A percentile compares a stretch with the other conserved stretches of the same genome.
These are phyloP conservation scores for Ochlodes sylvanus DNA, from an alignment of 2,888 invertebrate species.

Conservation along the genomic window DNA sequence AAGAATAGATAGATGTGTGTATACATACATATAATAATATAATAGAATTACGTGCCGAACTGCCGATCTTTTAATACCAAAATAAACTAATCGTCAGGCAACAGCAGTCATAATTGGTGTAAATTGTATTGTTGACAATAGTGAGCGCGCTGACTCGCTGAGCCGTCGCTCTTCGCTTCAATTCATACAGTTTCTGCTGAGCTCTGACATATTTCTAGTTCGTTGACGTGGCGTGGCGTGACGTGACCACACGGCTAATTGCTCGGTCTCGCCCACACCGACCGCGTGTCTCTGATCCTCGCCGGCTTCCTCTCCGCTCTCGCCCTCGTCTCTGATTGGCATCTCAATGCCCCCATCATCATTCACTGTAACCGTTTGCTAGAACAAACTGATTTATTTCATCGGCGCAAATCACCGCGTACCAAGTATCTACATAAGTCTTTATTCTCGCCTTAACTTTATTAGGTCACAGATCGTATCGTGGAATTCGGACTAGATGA, in stretches of 20 bases:
- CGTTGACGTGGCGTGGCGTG: conserved; percentile 56
- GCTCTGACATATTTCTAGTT: conserved; percentile 59
- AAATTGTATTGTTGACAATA: conserved; percentile 22
- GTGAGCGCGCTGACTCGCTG: neutral
- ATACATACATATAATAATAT: too few species aligned
- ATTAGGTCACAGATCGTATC: conserved; percentile 32
- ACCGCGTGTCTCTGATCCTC: conserved; percentile 58
- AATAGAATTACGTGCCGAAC: too few species aligned
- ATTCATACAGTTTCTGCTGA: conserved; percentile 45
- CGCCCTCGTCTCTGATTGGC: conserved; percentile 62
- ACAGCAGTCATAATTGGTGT: conserved; percentile 16
- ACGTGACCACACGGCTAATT: conserved; percentile 60
- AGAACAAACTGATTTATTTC: conserved; percentile 50
- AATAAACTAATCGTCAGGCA: neutral
- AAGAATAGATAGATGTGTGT: too few species aligned
- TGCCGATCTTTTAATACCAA: too few species aligned
- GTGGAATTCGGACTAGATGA: conserved; percentile 13
- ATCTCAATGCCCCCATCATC: conserved; percentile 59
- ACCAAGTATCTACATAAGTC: conserved; percentile 21
- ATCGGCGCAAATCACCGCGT: conserved; percentile 36
- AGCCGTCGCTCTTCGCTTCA: conserved; percentile 24
- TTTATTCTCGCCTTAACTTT: conserved; percentile 47
- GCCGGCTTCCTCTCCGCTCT: conserved; percentile 57
- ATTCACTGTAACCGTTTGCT: conserved; percentile 50
- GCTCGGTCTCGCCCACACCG: conserved; percentile 64